These are phyloP conservation scores for Trichonephila clavipes DNA, from an alignment of 1,140 invertebrate genomes.

Conservation along the genomic window DNA sequence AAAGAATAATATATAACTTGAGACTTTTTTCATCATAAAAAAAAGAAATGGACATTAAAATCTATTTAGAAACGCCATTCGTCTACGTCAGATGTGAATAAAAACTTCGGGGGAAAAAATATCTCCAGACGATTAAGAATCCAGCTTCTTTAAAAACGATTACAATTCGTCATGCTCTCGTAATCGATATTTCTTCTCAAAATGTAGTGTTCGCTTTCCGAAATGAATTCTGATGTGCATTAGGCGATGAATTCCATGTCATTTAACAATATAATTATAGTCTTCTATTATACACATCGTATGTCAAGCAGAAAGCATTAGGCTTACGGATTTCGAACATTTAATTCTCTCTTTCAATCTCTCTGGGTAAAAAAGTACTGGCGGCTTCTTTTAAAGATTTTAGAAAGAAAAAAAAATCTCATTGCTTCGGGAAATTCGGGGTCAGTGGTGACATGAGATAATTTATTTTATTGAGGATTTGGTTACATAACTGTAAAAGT, in stretches of 20 bases:
- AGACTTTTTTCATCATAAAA: too few species aligned
- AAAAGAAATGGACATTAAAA: too few species aligned
- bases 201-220: neutral
- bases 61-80: neutral
- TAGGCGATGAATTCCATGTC: neutral
- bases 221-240: constrained; percentile 7
- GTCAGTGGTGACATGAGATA: constrained; percentile 8
- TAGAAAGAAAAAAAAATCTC: neutral
- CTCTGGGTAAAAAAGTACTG: neutral
- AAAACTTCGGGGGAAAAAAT: neutral
- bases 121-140: neutral
- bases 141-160: neutral
- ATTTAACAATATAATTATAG: neutral
- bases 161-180: neutral
- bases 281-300: neutral
- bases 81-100: neutral
- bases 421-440: neutral
- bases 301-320: constrained; percentile 14
- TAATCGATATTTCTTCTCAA: neutral
- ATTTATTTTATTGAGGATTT: neutral
- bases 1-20: too few species aligned
- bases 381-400: neutral
- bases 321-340: neutral
- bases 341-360: neutral
- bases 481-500: neutral